Evolutionary conservation across 1,140 invertebrate species (phyloP).

Genomic region (Penaeus indicus): DNA sequence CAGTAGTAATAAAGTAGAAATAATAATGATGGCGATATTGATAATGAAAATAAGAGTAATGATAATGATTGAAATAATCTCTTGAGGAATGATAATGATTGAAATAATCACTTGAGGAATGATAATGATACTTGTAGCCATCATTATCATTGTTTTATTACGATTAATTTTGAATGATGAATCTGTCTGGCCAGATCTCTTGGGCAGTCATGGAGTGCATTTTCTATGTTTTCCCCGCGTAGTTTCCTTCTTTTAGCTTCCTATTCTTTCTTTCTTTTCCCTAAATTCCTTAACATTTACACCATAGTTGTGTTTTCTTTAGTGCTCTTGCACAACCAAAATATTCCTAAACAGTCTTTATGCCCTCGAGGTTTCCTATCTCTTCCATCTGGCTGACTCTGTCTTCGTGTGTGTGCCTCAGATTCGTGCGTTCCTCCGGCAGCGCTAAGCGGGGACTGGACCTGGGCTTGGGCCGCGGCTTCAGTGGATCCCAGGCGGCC

Average conservation of each 20-base stretch:
- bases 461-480: slow-evolving; percentile 84
- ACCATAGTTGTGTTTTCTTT: neutral
- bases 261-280: neutral
- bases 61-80: too few species aligned
- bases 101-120: too few species aligned
- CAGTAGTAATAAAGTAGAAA: too few species aligned
- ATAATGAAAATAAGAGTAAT: too few species aligned
- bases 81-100: too few species aligned
- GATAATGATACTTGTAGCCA: too few species aligned
- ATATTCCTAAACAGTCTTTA: neutral
- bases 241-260: neutral
- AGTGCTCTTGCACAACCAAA: neutral
- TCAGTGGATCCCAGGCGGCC: slow-evolving; percentile 88
- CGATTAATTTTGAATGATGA: too few species aligned
- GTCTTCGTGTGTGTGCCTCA: slow-evolving; percentile 22
- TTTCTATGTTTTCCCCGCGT: neutral
- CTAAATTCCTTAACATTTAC: neutral
- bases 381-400: slow-evolving; percentile 3
- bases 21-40: too few species aligned
- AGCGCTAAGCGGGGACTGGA: slow-evolving; percentile 70
- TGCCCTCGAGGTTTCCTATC: neutral
- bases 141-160: too few species aligned
- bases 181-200: too few species aligned
- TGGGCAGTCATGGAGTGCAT: neutral
- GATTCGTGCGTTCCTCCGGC: slow-evolving; percentile 56